Evolutionary conservation across 2,797 vertebrate genomes (phyloP).

Genomic region (Chloroceryle amazona): DNA sequence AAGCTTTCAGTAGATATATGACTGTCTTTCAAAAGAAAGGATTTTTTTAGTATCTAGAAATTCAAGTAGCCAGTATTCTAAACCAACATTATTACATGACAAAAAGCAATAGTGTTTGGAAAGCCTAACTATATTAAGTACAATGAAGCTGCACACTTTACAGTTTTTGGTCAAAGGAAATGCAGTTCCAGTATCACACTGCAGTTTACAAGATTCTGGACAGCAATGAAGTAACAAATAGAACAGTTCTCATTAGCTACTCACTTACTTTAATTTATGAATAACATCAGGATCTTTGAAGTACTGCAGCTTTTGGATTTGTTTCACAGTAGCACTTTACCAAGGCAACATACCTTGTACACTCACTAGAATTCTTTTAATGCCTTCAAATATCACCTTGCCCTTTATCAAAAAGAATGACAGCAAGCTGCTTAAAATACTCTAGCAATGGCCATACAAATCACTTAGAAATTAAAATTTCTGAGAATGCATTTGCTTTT

Average conservation of each 20-base stretch:
- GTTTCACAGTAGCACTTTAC: neutral
- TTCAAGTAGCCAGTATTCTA: neutral
- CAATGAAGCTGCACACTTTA: neutral
- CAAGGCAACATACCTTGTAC: neutral
- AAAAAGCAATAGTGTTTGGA: neutral
- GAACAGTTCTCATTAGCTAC: neutral
- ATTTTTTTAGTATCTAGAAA: neutral
- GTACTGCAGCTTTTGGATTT: neutral
- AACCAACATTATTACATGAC: neutral
- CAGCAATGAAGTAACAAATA: neutral
- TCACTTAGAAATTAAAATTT: neutral
- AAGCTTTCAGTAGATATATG: neutral
- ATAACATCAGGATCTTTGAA: neutral
- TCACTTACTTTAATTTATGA: neutral
- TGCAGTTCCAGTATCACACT: neutral
- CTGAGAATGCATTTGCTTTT: neutral
- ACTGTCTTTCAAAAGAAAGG: neutral
- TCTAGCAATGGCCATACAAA: neutral
- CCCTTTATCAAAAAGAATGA: neutral
- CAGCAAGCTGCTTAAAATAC: neutral
- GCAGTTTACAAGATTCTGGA: neutral
- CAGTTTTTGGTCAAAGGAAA: neutral
- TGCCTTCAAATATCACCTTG: neutral
- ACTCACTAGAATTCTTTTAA: neutral
- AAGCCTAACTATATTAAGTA: neutral